Conservation (phyloP, 2,113 vertebrate genomes). For the Anser brachyrhynchus region DNA sequence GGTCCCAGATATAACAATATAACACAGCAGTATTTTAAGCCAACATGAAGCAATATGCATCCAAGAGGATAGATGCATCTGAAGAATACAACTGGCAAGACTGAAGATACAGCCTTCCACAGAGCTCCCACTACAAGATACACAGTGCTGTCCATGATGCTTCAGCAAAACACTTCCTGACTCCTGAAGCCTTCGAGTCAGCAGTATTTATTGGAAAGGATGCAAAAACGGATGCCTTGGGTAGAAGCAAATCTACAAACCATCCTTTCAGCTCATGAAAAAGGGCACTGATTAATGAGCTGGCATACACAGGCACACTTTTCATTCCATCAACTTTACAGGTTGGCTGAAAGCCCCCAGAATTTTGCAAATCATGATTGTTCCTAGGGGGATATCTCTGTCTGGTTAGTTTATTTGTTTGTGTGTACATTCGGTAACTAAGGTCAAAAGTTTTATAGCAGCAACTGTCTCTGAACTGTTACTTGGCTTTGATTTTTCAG, state of each 20-base stretch:
- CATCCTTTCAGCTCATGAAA: constrained; percentile 6
- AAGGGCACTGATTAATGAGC: constrained; percentile 39
- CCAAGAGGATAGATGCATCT: not conserved
- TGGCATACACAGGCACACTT: constrained; percentile 17
- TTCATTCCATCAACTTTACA: constrained; percentile 30
- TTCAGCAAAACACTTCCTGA: not conserved
- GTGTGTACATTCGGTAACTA: constrained; percentile 65
- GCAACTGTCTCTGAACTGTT: constrained; percentile 58
- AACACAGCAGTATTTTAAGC: not conserved
- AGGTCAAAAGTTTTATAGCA: constrained; percentile 69
- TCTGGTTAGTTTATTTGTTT: constrained; percentile 69
- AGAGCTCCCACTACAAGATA: not conserved
- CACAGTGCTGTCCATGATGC: accelerated
- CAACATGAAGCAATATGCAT: not conserved
- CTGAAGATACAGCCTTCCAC: not conserved
- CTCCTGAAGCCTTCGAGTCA: not conserved
- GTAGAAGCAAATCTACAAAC: not conserved
- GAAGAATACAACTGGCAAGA: not conserved
- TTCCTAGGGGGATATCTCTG: constrained; percentile 47
- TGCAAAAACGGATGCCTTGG: not conserved
- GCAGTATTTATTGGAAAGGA: constrained; percentile 20
- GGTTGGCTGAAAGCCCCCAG: constrained; percentile 57
- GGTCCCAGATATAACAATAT: not conserved
- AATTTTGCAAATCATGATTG: constrained; percentile 59
- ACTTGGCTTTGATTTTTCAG: constrained; percentile 61